These are phyloP conservation scores for Galaxea fascicularis DNA, from an alignment of 92 coral and sea anemone genomes.

Conservation along the genomic window DNA sequence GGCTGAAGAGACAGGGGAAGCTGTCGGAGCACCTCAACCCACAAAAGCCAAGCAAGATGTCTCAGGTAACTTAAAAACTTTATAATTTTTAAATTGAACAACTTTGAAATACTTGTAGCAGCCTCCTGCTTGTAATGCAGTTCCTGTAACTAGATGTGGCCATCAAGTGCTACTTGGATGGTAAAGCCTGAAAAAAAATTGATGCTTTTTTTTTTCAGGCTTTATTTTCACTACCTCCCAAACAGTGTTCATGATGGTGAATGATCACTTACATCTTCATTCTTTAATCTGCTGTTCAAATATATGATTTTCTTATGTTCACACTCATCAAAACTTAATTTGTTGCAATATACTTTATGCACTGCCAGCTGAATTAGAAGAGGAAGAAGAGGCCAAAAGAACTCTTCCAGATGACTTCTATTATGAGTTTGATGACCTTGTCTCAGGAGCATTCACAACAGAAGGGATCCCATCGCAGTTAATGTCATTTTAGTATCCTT, in stretches of 20 bases:
- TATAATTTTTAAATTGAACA: background rate
- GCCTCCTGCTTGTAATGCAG: background rate
- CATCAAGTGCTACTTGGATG: too few species aligned
- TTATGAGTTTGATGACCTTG: conserved; percentile 81
- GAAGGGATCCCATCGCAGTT: conserved; percentile 91
- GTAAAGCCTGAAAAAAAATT: too few species aligned
- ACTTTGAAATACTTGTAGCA: background rate
- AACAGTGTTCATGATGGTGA: too few species aligned
- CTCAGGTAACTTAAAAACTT: background rate
- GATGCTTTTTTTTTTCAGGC: too few species aligned
- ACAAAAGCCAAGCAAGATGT: conserved; percentile 5
- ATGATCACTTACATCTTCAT: too few species aligned
- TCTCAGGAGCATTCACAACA: conserved; percentile 77
- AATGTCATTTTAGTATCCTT: conserved; percentile 97
- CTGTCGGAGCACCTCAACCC: background rate
- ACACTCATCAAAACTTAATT: too few species aligned
- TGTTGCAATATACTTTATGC: too few species aligned
- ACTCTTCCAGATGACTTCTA: conserved; percentile 92
- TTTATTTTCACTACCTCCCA: too few species aligned
- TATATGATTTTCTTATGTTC: too few species aligned
- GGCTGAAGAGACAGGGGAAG: conserved; percentile 20
- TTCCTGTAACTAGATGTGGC: too few species aligned
- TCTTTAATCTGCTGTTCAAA: too few species aligned
- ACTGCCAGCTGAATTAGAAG: conserved; percentile 40
- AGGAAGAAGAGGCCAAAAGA: conserved; percentile 68